Conservation (phyloP, 2,113 vertebrate genomes). For the Bubo scandiacus region DNA sequence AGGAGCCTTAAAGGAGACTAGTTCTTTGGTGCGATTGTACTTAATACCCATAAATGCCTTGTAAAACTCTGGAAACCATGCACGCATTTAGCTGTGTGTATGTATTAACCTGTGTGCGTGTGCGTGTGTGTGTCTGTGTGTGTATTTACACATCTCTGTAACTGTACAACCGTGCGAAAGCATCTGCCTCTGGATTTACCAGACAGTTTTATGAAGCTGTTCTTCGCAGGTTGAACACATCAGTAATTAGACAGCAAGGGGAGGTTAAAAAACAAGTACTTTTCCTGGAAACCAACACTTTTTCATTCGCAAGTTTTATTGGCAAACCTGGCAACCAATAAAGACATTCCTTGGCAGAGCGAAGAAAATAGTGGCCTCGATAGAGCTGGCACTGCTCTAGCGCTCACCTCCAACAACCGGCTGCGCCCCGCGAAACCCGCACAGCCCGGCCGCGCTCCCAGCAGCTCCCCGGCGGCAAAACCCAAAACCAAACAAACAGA, state of each 20-base stretch:
- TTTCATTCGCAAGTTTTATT: slow-evolving; percentile 55
- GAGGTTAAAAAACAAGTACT: slow-evolving; percentile 53
- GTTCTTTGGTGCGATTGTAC: neutral
- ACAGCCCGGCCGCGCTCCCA: neutral
- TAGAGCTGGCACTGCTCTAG: neutral
- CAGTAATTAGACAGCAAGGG: slow-evolving; percentile 44
- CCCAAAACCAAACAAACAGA: no score
- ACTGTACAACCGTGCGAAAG: neutral
- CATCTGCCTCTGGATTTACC: neutral
- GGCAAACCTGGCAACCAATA: slow-evolving; percentile 49
- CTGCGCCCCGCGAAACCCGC: neutral
- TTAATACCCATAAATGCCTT: slow-evolving; percentile 1
- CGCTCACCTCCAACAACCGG: neutral
- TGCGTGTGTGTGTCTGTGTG: no score
- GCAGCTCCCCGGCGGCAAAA: neutral
- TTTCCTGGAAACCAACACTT: slow-evolving; percentile 70
- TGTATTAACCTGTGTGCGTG: neutral
- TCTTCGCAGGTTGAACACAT: neutral
- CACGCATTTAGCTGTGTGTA: accelerated
- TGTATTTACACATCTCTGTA: neutral
- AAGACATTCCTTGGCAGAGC: slow-evolving; percentile 58
- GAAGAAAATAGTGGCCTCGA: neutral
- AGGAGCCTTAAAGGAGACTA: neutral
- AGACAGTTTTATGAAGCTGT: neutral
- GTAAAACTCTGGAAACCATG: neutral